Conservation (phyloP, 2,888 invertebrate species). For the Tillus elongatus region DNA sequence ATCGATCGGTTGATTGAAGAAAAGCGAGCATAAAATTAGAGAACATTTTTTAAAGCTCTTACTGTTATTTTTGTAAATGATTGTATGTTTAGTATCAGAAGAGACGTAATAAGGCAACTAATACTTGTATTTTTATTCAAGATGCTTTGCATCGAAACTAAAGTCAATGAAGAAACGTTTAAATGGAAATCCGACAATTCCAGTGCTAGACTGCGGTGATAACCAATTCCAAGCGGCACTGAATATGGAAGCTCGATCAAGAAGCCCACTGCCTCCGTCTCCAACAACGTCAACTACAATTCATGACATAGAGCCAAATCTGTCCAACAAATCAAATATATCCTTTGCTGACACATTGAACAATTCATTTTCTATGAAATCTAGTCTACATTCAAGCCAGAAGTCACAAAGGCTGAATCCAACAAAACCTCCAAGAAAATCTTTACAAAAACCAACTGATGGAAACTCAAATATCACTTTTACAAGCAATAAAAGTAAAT, state of each 20-base stretch:
- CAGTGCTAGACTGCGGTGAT: conserved; percentile 58
- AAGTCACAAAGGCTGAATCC: conserved; percentile 20
- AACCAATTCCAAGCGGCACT: conserved; percentile 64
- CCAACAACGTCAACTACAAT: conserved; percentile 41
- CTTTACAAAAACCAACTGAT: conserved; percentile 14
- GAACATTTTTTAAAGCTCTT: no score
- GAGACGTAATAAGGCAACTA: no score
- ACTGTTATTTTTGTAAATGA: no score
- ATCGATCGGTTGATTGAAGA: no score
- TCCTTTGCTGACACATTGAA: conserved; percentile 7
- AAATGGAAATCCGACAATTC: conserved; percentile 52
- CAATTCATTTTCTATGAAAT: not conserved
- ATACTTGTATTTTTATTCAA: conserved; percentile 26
- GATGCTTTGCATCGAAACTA: conserved; percentile 75
- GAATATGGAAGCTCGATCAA: conserved; percentile 73
- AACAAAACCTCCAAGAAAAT: conserved; percentile 40
- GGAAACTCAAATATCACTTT: conserved; percentile 8
- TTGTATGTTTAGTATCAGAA: no score
- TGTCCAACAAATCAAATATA: conserved; percentile 31
- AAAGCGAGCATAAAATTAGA: no score
- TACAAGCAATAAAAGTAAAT: conserved; percentile 6
- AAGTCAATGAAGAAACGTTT: conserved; percentile 78
- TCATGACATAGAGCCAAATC: conserved; percentile 40
- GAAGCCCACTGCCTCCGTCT: conserved; percentile 65
- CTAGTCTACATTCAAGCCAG: not conserved